These are phyloP conservation scores for Pomacea maculata DNA, from an alignment of 1,140 invertebrate genomes.

Conservation along the genomic window DNA sequence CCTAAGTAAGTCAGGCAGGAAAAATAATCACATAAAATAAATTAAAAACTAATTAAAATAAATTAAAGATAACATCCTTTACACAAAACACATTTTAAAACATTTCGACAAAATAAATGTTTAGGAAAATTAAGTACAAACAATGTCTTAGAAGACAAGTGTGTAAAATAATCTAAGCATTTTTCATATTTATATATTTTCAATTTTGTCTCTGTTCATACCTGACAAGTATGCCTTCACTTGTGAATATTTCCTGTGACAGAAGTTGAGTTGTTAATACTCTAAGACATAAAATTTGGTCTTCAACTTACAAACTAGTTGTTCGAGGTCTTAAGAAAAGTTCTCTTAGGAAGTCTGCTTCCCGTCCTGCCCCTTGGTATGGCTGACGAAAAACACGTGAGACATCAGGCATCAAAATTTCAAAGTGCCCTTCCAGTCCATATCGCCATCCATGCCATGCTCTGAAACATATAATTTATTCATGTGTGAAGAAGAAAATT, in stretches of 20 bases:
- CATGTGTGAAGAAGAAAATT: background rate
- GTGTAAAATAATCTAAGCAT: no score
- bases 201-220: slow-evolving; percentile 5
- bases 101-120: no score
- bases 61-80: no score
- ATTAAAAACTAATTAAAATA: no score
- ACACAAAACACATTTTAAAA: no score
- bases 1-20: no score
- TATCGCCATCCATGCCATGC: slow-evolving; percentile 57
- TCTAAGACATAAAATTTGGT: background rate
- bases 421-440: slow-evolving; percentile 21
- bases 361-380: slow-evolving; percentile 36
- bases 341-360: slow-evolving; percentile 35
- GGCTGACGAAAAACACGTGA: slow-evolving; percentile 55
- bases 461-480: slow-evolving; percentile 30
- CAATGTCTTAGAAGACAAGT: no score
- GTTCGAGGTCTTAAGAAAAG: slow-evolving; percentile 50
- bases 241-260: background rate
- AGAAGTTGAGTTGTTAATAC: background rate
- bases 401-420: slow-evolving; percentile 61
- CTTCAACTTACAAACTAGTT: slow-evolving; percentile 54
- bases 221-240: background rate
- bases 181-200: background rate
- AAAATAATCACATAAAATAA: no score
- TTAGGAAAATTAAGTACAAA: no score